Evolutionary conservation across 92 coral and sea anemone genomes (phyloP), one percentile per base, ranked within the genome.

Genomic region (Ricordea florida): DNA sequence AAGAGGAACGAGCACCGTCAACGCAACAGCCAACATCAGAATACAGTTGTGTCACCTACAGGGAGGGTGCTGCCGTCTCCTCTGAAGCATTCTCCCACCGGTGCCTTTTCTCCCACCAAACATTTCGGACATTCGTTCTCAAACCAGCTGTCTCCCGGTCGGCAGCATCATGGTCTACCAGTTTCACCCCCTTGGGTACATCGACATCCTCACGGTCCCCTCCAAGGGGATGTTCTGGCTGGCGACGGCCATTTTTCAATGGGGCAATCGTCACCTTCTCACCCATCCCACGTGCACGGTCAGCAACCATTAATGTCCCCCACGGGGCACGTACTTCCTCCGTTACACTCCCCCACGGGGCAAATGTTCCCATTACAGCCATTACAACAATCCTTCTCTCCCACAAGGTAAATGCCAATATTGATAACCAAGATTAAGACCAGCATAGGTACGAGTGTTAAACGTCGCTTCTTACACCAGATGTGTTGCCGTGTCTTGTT

Each of bases 21-120:
- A 14, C 51, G 49, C 26, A 21, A 49, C 60, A 47, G 38, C 26
- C 69, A 83, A 17, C 46, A 59, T 15, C 77, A 70, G 28, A 85
- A 79, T 32, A 23, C 74, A 9, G 79, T 41, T 22, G 23, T 30
- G 38, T 59, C 63, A 0, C 74, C 83, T 2, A 53, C 83, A 1
- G 58, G 55, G 9, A 66, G 62, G 62, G 47, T 69, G 10, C 75
- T 82, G 2, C 53, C 87, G 5, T 73, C 93, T 30, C 80, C 88
- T 2, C 80, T 91, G 30, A 91, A 83, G 72, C 92, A 91, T 40
- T 91, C 97, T 0, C 63, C 97, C 1, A 50, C 88, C 1, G 92
- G 97, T 22, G 83, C 97, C 8, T 91, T 91, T 26, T 91, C 93
- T 5, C 97, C 97, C 1, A 81, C 93, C 0, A 63, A 79, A 38